A percentile compares a stretch with the other conserved stretches of the same genome.
Conservation (phyloP, 2,797 vertebrate genomes). For the Sebastes elongatus region DNA sequence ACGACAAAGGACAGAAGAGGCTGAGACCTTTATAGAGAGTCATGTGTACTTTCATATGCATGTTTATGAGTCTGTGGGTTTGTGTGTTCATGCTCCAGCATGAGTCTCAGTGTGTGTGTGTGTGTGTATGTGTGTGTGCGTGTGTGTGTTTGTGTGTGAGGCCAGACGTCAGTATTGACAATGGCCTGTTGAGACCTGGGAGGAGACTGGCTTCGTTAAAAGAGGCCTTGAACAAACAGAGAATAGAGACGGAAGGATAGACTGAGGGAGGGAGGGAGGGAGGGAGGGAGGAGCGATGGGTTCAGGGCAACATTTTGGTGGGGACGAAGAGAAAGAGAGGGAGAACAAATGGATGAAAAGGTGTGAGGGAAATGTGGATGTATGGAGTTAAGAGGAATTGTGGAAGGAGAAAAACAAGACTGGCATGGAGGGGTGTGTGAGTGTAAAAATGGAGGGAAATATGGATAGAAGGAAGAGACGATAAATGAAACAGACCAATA, state of each 20-base stretch:
- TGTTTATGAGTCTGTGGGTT: conserved; percentile 35
- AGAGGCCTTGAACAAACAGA: conserved; percentile 73
- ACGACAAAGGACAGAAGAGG: conserved; percentile 51
- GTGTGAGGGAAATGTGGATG: conserved; percentile 13
- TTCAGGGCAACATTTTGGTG: not conserved
- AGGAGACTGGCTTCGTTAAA: conserved; percentile 65
- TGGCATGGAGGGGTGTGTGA: too few relatives aligned
- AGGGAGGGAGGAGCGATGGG: conserved; percentile 4
- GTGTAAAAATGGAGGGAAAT: too few relatives aligned
- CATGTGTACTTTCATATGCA: conserved; percentile 22
- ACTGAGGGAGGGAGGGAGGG: not conserved
- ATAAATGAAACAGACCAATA: not conserved
- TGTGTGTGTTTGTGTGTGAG: conserved; percentile 20
- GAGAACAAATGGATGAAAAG: conserved; percentile 3
- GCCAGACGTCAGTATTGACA: conserved; percentile 67
- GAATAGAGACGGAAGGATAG: conserved; percentile 46
- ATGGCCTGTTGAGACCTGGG: conserved; percentile 66
- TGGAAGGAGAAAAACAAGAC: not conserved
- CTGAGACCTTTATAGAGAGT: conserved; percentile 34
- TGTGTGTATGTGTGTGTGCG: not conserved
- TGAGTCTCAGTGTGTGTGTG: conserved; percentile 3
- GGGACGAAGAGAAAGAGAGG: not conserved
- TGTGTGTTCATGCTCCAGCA: conserved; percentile 23
- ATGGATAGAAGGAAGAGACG: too few relatives aligned
- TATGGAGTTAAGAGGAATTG: not conserved